These are phyloP conservation scores for Lasioglossum malachurum DNA, from an alignment of 2,888 invertebrate species.

Conservation along the genomic window DNA sequence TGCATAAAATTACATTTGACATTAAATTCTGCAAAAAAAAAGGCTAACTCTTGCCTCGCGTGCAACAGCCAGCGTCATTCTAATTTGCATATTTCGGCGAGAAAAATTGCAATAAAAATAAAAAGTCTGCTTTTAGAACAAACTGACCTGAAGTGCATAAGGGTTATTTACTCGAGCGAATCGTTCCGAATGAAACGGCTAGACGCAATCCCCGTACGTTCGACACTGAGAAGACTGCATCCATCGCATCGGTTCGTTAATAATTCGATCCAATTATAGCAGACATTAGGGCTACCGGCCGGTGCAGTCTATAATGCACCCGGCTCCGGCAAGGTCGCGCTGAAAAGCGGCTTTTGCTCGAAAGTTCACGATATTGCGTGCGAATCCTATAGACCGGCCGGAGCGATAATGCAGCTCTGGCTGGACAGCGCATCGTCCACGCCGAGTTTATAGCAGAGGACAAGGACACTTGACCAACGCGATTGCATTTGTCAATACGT, in stretches of 20 bases:
- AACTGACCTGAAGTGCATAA: not conserved
- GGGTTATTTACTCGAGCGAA: not conserved
- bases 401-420: conserved; percentile 50
- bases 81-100: not conserved
- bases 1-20: not conserved
- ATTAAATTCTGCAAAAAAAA: not conserved
- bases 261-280: conserved; percentile 32
- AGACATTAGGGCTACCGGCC: not conserved
- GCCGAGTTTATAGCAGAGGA: conserved; percentile 38
- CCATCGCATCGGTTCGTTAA: conserved; percentile 28
- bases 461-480: conserved; percentile 44
- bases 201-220: not conserved
- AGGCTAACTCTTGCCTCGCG: not conserved
- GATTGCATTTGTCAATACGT: conserved; percentile 61
- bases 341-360: conserved; percentile 38
- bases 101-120: not conserved
- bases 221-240: not conserved
- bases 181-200: not conserved
- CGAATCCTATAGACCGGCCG: conserved; percentile 45
- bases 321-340: conserved; percentile 60
- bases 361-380: conserved; percentile 63
- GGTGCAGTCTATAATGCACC: conserved; percentile 15
- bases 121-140: not conserved
- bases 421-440: conserved; percentile 30
- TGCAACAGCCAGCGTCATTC: not conserved